These are phyloP conservation scores for Mus minutoides DNA, from an alignment of 2,797 vertebrate genomes.

Conservation along the genomic window DNA sequence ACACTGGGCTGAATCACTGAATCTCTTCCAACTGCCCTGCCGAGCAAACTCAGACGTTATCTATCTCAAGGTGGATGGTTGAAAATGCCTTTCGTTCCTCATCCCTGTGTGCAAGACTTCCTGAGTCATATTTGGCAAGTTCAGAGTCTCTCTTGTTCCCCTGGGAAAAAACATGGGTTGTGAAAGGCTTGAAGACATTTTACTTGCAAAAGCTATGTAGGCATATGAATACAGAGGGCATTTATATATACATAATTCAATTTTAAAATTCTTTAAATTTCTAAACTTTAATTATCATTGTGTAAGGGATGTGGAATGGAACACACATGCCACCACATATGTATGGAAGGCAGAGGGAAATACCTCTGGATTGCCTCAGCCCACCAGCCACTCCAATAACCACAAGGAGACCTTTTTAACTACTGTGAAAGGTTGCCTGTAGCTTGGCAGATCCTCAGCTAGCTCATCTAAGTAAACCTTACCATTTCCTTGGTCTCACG, in stretches of 20 bases:
- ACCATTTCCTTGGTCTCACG: neutral
- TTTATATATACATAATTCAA: slow-evolving; percentile 42
- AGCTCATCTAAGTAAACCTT: neutral
- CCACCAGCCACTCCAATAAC: too few relatives aligned
- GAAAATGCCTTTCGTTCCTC: slow-evolving; percentile 44
- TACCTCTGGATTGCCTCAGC: neutral
- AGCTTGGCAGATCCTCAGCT: neutral
- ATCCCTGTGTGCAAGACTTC: slow-evolving; percentile 61
- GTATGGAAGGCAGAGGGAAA: neutral
- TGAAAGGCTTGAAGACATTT: slow-evolving; percentile 53
- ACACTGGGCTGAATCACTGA: slow-evolving; percentile 11
- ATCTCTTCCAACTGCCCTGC: neutral
- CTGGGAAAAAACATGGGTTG: slow-evolving; percentile 5
- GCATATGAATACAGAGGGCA: neutral
- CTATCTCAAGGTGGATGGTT: slow-evolving; percentile 50
- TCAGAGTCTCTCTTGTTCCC: slow-evolving; percentile 51
- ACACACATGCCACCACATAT: too few relatives aligned
- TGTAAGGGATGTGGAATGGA: neutral
- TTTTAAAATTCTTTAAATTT: slow-evolving; percentile 48
- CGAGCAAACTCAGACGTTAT: neutral
- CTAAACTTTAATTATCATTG: neutral
- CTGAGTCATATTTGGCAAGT: slow-evolving; percentile 73
- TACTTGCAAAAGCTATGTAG: slow-evolving; percentile 50
- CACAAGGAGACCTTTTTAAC: too few relatives aligned
- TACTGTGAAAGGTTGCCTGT: neutral